Evolutionary conservation across 2,797 vertebrate species (phyloP).

Genomic region (Distichodus sexfasciatus): DNA sequence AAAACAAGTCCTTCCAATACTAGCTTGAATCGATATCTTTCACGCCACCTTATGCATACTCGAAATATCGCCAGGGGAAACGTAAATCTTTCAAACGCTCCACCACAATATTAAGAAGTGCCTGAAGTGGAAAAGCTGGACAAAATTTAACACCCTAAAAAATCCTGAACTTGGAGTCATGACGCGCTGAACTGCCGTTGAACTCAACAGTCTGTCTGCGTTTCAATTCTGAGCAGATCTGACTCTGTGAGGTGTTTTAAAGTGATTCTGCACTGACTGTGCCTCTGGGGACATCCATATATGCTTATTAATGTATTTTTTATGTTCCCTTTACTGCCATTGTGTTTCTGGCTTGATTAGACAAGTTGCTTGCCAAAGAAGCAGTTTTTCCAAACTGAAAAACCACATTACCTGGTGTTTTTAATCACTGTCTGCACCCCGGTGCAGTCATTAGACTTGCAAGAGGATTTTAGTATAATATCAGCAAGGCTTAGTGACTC

Average conservation of each 20-base stretch:
- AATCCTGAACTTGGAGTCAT: no score
- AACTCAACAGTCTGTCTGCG: conserved; percentile 62
- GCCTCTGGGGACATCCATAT: conserved; percentile 65
- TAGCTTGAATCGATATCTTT: no score
- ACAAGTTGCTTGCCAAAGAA: conserved; percentile 65
- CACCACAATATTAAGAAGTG: background rate
- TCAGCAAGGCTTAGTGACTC: conserved; percentile 3
- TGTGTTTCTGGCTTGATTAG: conserved; percentile 71
- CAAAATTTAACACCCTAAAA: conserved; percentile 58
- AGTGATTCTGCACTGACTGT: conserved; percentile 49
- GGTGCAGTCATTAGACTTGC: conserved; percentile 1
- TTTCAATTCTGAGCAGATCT: conserved; percentile 39
- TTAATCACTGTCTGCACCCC: background rate
- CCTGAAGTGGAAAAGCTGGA: background rate
- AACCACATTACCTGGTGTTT: conserved; percentile 52
- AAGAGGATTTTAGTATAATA: background rate
- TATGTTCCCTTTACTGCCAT: conserved; percentile 67
- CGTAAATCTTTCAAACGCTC: no score
- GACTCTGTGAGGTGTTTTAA: conserved; percentile 70
- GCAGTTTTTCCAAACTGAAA: conserved; percentile 63
- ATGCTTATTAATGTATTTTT: conserved; percentile 79
- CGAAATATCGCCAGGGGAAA: background rate
- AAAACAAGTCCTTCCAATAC: no score
- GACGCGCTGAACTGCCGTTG: conserved; percentile 65
- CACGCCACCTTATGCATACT: background rate